Evolutionary conservation across 2,888 invertebrate genomes (phyloP).

Genomic region (Tinea semifulvella): DNA sequence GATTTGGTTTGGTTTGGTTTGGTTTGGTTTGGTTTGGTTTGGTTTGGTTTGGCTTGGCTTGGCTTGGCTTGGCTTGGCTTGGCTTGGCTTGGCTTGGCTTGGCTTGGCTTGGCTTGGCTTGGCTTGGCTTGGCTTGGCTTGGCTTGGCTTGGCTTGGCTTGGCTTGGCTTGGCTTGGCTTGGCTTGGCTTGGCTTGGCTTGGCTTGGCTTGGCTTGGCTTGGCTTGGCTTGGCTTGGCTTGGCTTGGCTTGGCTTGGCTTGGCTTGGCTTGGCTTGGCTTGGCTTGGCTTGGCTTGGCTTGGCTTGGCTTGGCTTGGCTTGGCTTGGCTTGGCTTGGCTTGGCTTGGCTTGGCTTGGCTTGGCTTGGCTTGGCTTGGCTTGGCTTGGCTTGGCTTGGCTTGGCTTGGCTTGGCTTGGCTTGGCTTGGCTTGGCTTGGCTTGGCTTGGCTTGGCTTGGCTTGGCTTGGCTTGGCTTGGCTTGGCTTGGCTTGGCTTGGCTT

Average conservation of each 20-base stretch:
- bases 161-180: conserved; percentile 4
- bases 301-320: conserved; percentile 4
- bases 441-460: conserved; percentile 4
- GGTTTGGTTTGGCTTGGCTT: conserved; percentile 1
- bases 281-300: conserved; percentile 4
- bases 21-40: no score
- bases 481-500: conserved; percentile 4
- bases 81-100: conserved; percentile 4
- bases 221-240: conserved; percentile 4
- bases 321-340: conserved; percentile 4
- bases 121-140: conserved; percentile 4
- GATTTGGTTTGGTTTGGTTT: no score
- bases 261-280: conserved; percentile 4
- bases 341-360: conserved; percentile 4
- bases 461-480: conserved; percentile 4
- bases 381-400: conserved; percentile 4
- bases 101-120: conserved; percentile 4
- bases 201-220: conserved; percentile 4
- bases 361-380: conserved; percentile 4
- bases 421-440: conserved; percentile 4
- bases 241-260: conserved; percentile 4
- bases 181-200: conserved; percentile 4
- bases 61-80: conserved; percentile 4
- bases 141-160: conserved; percentile 4
- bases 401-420: conserved; percentile 4